These are phyloP conservation scores for Aproaerema taeniolella DNA, from an alignment of 2,888 invertebrate species.

Conservation along the genomic window DNA sequence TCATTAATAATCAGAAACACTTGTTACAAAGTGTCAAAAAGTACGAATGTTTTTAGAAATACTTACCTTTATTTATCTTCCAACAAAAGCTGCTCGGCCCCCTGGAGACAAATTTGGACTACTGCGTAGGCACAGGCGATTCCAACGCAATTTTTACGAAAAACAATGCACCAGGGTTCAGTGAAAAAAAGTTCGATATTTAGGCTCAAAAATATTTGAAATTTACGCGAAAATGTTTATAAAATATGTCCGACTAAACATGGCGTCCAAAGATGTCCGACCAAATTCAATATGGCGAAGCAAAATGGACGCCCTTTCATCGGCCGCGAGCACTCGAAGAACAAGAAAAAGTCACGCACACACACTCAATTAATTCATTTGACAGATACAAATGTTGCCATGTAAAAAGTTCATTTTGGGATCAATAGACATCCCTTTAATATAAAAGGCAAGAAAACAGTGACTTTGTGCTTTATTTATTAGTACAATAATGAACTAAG, in stretches of 20 bases:
- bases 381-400: conserved; percentile 35
- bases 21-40: conserved; percentile 73
- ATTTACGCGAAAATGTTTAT: conserved; percentile 82
- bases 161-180: conserved; percentile 57
- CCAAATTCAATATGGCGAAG: conserved; percentile 78
- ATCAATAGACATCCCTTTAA: not conserved
- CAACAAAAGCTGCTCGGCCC: conserved; percentile 72
- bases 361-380: conserved; percentile 21
- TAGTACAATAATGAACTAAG: too few species aligned
- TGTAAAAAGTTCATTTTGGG: too few species aligned
- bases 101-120: conserved; percentile 65
- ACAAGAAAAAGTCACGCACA: conserved; percentile 38
- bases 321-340: conserved; percentile 36
- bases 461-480: too few species aligned
- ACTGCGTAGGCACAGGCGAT: conserved; percentile 65
- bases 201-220: conserved; percentile 75
- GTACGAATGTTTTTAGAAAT: conserved; percentile 61
- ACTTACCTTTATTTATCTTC: conserved; percentile 76
- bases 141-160: conserved; percentile 51
- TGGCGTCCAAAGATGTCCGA: conserved; percentile 84
- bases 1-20: conserved; percentile 67
- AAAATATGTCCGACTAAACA: conserved; percentile 87
- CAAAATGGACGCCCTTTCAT: conserved; percentile 73
- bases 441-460: too few species aligned
- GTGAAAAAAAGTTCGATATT: conserved; percentile 73